A percentile compares a stretch with the other conserved stretches of the same genome.
Evolutionary conservation across 2,888 invertebrate species (phyloP).

Genomic region (Priapulus caudatus): DNA sequence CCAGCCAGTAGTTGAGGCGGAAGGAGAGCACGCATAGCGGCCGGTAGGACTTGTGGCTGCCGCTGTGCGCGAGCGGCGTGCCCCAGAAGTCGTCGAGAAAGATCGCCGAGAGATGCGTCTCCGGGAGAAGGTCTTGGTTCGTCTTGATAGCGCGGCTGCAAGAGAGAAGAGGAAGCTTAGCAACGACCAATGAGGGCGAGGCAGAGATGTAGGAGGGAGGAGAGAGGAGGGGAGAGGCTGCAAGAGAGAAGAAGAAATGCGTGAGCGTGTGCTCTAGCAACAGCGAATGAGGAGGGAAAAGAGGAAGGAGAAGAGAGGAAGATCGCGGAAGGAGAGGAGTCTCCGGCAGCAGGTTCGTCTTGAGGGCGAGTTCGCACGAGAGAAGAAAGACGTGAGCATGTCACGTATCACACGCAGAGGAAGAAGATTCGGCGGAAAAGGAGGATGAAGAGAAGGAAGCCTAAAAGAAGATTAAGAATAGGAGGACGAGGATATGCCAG

Average conservation of each 20-base stretch:
- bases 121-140: slow-evolving; percentile 77
- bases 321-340: too few species aligned
- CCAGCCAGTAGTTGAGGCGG: slow-evolving; percentile 65
- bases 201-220: background rate
- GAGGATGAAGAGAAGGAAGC: too few species aligned
- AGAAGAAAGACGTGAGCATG: too few species aligned
- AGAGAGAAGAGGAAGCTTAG: slow-evolving; percentile 28
- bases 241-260: background rate
- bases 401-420: too few species aligned
- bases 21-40: slow-evolving; percentile 81
- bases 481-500: too few species aligned
- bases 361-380: too few species aligned
- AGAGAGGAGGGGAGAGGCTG: background rate
- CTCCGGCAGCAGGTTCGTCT: too few species aligned
- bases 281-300: too few species aligned
- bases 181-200: background rate
- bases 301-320: too few species aligned
- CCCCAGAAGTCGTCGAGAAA: slow-evolving; percentile 96
- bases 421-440: too few species aligned
- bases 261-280: too few species aligned
- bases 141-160: slow-evolving; percentile 86
- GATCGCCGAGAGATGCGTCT: slow-evolving; percentile 63
- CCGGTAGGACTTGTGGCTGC: slow-evolving; percentile 92
- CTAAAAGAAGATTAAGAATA: too few species aligned
- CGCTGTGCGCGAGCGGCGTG: slow-evolving; percentile 76